Conservation (phyloP, 2,888 invertebrate species). For the Pseudoips prasinana region DNA sequence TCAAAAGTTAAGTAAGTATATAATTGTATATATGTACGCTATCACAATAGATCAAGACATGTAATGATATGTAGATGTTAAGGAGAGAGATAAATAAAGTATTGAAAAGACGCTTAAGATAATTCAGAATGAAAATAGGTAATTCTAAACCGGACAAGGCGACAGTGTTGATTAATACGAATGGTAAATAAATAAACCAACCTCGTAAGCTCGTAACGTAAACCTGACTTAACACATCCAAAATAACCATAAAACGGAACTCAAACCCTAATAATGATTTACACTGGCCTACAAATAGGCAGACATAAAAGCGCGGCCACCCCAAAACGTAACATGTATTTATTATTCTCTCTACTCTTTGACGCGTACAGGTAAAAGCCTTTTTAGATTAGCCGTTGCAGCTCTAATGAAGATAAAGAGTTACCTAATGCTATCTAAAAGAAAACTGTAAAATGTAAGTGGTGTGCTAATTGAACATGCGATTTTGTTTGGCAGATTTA, state of each 20-base stretch:
- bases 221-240: no score
- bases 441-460: conserved; percentile 56
- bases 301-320: conserved; percentile 13
- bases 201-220: no score
- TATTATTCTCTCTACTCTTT: conserved; percentile 59
- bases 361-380: conserved; percentile 63
- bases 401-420: conserved; percentile 69
- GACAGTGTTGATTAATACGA: no score
- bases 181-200: no score
- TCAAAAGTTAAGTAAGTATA: no score
- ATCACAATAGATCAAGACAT: no score
- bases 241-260: background rate
- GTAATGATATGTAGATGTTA: no score
- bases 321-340: conserved; percentile 40
- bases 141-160: no score
- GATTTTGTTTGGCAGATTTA: conserved; percentile 57
- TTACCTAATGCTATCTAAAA: conserved; percentile 46
- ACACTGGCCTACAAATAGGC: conserved; percentile 5
- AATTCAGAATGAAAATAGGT: no score
- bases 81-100: no score
- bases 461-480: conserved; percentile 37
- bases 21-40: no score
- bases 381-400: conserved; percentile 66
- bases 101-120: no score
- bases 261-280: background rate